These are phyloP conservation scores for Drosophila lacteicornis DNA, from an alignment of 1,140 invertebrate genomes.

Conservation along the genomic window DNA sequence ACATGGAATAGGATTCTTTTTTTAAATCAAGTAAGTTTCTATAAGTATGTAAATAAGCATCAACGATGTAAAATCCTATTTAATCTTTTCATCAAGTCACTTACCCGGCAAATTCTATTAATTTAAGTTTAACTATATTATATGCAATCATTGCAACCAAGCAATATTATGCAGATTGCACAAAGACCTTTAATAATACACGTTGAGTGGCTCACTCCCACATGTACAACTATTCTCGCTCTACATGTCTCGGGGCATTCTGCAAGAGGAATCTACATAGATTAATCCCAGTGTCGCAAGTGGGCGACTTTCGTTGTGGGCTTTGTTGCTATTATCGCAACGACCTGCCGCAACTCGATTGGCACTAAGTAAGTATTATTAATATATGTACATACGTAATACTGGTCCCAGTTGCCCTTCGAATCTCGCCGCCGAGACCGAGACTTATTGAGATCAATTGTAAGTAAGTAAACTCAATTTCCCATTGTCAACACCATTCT, in stretches of 20 bases:
- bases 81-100: too few relatives aligned
- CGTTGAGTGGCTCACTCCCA: conserved; percentile 8
- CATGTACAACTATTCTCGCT: not conserved
- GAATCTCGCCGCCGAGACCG: not conserved
- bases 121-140: too few relatives aligned
- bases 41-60: too few relatives aligned
- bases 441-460: conserved; percentile 24
- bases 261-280: conserved; percentile 21
- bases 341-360: conserved; percentile 46
- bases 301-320: conserved; percentile 24
- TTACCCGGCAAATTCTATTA: too few relatives aligned
- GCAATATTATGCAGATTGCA: not conserved
- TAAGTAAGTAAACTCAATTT: conserved; percentile 11
- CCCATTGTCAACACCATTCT: not conserved
- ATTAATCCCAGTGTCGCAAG: conserved; percentile 37
- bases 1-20: too few relatives aligned
- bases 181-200: conserved; percentile 14
- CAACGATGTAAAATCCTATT: too few relatives aligned
- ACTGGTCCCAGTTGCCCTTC: conserved; percentile 34
- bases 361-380: not conserved
- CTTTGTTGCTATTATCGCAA: conserved; percentile 13
- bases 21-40: too few relatives aligned
- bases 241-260: conserved; percentile 12
- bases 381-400: not conserved
- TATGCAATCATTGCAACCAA: not conserved